Percentiles rank a stretch among this genome's conserved stretches.
phyloP scores from a whole-genome alignment of 2,113 vertebrate species.

The Toxotes chatareus region DNA sequence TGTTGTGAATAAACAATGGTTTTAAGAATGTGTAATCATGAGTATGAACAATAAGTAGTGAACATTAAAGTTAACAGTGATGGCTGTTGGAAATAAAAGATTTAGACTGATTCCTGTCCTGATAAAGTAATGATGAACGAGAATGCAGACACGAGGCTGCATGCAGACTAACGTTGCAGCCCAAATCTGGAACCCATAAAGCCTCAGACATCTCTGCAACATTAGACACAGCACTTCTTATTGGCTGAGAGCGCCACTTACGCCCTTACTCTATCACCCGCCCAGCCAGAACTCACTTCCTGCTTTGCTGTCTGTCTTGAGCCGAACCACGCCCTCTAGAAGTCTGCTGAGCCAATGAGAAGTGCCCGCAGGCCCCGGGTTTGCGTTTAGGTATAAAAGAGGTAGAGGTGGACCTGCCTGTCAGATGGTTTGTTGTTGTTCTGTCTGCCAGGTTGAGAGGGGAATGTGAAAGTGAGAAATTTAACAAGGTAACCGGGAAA shows the following conservation, averaged over 20 bases:
- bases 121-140: constrained; percentile 47
- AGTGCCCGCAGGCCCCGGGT: constrained; percentile 47
- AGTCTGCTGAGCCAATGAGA: constrained; percentile 72
- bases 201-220: constrained; percentile 86
- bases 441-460: constrained; percentile 69
- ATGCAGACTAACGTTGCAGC: constrained; percentile 62
- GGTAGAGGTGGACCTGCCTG: constrained; percentile 71
- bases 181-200: constrained; percentile 94
- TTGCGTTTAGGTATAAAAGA: constrained; percentile 76
- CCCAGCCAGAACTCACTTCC: constrained; percentile 76
- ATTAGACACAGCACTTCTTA: constrained; percentile 79
- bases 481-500: constrained; percentile 66
- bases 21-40: not conserved
- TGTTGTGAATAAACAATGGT: not conserved
- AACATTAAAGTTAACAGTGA: constrained; percentile 13
- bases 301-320: constrained; percentile 63
- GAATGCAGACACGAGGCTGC: constrained; percentile 65
- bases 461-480: constrained; percentile 64
- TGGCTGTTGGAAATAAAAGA: constrained; percentile 26
- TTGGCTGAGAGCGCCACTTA: constrained; percentile 84
- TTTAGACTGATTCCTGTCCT: constrained; percentile 11
- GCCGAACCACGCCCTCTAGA: constrained; percentile 67
- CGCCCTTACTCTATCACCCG: constrained; percentile 80
- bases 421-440: constrained; percentile 83
- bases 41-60: constrained; percentile 11